phyloP scores from a whole-genome alignment of 2,113 vertebrate genomes.

The Xyrauchen texanus region DNA sequence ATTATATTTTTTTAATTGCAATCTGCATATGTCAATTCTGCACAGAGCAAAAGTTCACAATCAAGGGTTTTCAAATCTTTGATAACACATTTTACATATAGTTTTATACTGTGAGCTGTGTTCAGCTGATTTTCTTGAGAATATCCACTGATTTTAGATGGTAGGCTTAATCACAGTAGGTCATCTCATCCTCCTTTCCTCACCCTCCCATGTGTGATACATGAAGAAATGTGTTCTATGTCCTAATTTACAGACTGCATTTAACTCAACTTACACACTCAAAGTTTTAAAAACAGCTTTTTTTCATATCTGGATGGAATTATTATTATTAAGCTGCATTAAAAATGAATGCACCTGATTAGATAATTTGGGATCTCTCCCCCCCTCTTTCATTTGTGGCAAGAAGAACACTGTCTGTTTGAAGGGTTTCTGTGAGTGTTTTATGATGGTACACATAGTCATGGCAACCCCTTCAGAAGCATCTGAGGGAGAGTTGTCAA shows the following conservation, averaged over 20 bases:
- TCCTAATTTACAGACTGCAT: neutral
- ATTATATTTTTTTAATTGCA: neutral
- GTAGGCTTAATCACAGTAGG: neutral
- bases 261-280: neutral
- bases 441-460: conserved; percentile 47
- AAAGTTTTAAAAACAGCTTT: neutral
- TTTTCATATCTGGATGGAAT: neutral
- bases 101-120: neutral
- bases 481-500: conserved; percentile 24
- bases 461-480: conserved; percentile 54
- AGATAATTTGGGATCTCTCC: neutral
- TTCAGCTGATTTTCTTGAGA: neutral
- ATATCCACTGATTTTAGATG: neutral
- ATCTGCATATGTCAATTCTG: neutral
- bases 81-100: neutral
- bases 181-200: neutral
- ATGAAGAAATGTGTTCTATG: neutral
- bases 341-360: neutral
- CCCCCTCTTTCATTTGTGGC: neutral
- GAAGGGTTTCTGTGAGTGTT: conserved; percentile 8
- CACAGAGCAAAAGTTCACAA: neutral
- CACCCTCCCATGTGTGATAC: neutral
- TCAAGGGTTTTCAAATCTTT: neutral
- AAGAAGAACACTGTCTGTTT: conserved; percentile 9
- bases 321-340: too few relatives aligned